Percentiles rank a stretch among this genome's conserved stretches.
Evolutionary conservation across 2,888 invertebrate genomes (phyloP).

Genomic region (Apodemia hepburni): DNA sequence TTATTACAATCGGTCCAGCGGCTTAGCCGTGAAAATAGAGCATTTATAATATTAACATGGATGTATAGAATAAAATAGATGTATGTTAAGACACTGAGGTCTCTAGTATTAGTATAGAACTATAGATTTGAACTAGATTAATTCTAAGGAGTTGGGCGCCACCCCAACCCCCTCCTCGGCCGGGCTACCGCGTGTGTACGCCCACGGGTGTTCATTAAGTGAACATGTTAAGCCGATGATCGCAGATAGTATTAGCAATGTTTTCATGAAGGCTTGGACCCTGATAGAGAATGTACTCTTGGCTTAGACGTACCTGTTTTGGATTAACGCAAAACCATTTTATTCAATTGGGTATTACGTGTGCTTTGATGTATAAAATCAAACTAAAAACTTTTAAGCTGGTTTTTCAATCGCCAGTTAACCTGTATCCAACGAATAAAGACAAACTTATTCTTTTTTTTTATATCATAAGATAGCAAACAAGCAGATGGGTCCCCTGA

Average conservation of each 20-base stretch:
- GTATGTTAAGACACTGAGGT: background rate
- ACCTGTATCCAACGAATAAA: too few relatives aligned
- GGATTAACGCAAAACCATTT: background rate
- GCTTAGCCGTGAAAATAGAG: too few relatives aligned
- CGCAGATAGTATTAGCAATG: conserved; percentile 38
- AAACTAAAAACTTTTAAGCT: too few relatives aligned
- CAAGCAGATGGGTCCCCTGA: too few relatives aligned
- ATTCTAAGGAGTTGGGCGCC: conserved; percentile 6
- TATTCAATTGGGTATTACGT: too few relatives aligned
- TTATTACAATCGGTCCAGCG: too few relatives aligned
- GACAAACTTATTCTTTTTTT: too few relatives aligned
- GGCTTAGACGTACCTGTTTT: conserved; percentile 9
- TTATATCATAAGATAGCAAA: too few relatives aligned
- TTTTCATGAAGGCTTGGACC: conserved; percentile 34
- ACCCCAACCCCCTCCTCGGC: conserved; percentile 17
- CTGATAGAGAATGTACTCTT: conserved; percentile 33
- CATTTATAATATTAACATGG: too few relatives aligned
- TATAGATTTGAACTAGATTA: conserved; percentile 15
- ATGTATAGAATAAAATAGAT: too few relatives aligned
- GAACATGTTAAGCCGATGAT: conserved; percentile 67
- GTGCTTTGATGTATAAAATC: too few relatives aligned
- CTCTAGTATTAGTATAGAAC: conserved; percentile 4
- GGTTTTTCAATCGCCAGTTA: too few relatives aligned
- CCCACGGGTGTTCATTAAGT: conserved; percentile 65
- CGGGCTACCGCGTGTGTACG: conserved; percentile 50